These are phyloP conservation scores for Sphaeramia orbicularis DNA, from an alignment of 2,797 vertebrate species.

Conservation along the genomic window DNA sequence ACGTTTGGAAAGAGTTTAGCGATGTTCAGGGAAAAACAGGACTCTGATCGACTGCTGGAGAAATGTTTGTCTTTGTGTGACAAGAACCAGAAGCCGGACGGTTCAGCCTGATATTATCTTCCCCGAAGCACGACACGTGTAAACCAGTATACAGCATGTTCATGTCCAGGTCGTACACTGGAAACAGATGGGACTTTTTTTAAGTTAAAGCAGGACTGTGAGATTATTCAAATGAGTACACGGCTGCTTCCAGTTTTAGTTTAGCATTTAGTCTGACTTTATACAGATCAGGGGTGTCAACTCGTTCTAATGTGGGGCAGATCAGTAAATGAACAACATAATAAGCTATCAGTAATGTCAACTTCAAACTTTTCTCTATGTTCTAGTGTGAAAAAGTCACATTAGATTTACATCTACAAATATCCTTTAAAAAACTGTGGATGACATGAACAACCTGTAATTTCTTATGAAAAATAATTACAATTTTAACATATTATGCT, in stretches of 20 bases:
- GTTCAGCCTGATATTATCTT: constrained; percentile 31
- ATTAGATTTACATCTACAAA: no score
- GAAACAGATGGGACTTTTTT: constrained; percentile 47
- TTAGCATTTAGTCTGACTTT: not conserved
- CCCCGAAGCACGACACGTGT: constrained; percentile 43
- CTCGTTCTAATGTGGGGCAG: no score
- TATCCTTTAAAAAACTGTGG: no score
- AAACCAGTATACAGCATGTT: constrained; percentile 37
- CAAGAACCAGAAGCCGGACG: constrained; percentile 14
- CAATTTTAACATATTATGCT: no score
- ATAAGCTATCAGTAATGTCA: no score
- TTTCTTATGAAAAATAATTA: no score
- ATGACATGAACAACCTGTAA: no score
- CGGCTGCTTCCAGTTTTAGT: not conserved
- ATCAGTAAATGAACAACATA: no score
- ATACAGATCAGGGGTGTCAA: not conserved
- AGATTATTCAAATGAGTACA: constrained; percentile 24
- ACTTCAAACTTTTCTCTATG: no score
- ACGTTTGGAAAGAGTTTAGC: not conserved
- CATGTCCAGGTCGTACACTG: constrained; percentile 25
- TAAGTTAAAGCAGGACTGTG: constrained; percentile 10
- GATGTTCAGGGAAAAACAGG: not conserved
- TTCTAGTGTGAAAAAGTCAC: no score
- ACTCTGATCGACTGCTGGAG: not conserved
- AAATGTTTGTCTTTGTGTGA: constrained; percentile 23